Conservation (phyloP, 1,140 invertebrate species). For the Cydia splendana region DNA sequence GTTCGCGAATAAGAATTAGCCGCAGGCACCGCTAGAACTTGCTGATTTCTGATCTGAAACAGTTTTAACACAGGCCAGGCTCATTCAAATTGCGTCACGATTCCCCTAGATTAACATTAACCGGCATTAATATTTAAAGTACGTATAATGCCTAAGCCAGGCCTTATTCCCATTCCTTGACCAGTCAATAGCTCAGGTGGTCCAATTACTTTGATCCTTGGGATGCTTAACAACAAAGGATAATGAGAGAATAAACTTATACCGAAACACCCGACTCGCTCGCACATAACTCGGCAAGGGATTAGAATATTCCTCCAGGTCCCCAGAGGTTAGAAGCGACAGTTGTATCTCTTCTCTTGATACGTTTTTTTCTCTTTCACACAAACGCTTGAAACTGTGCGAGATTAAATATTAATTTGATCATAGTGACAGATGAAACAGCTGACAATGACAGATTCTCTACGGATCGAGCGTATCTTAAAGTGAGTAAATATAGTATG, state of each 20-base stretch:
- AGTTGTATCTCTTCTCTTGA: constrained; percentile 63
- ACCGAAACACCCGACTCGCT: constrained; percentile 34
- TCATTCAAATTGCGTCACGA: constrained; percentile 12
- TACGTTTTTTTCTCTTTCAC: constrained; percentile 53
- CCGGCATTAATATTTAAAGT: constrained; percentile 27
- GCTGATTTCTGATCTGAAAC: constrained; percentile 13
- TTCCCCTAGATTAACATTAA: constrained; percentile 18
- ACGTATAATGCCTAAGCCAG: constrained; percentile 10
- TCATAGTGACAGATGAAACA: neutral
- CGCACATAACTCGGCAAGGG: neutral
- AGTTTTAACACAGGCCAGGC: constrained; percentile 5
- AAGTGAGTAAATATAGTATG: neutral
- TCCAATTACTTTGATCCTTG: neutral
- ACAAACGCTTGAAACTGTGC: constrained; percentile 4
- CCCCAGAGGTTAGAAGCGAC: constrained; percentile 12
- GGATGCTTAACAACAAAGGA: neutral
- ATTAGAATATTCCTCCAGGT: neutral
- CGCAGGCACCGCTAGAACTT: neutral
- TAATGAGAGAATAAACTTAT: neutral
- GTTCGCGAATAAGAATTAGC: constrained; percentile 9
- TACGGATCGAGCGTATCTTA: neutral
- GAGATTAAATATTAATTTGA: constrained; percentile 23
- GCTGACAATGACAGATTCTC: neutral
- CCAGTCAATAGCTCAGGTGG: neutral
- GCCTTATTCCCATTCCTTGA: neutral